Conservation (phyloP, 2,113 vertebrate genomes). For the Stigmatopora argus region DNA sequence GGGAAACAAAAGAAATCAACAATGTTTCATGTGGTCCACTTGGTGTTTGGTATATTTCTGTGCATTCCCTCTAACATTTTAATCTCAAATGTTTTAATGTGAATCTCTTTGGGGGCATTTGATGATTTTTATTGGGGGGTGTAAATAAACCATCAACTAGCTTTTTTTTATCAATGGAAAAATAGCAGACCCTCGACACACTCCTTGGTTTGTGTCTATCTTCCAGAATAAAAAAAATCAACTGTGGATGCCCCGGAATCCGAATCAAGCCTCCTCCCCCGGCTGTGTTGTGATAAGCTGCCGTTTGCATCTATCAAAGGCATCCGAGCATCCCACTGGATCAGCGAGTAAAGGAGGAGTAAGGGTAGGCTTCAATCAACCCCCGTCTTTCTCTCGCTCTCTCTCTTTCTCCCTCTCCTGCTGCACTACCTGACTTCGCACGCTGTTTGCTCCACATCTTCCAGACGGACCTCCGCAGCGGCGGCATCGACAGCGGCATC, state of each 20-base stretch:
- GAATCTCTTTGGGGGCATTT: no score
- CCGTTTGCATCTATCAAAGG: conserved; percentile 54
- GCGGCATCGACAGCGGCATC: background rate
- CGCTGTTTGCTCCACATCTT: background rate
- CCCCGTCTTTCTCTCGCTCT: background rate
- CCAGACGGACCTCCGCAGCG: conserved; percentile 8
- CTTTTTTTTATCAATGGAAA: no score
- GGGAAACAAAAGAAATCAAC: no score
- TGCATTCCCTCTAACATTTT: no score
- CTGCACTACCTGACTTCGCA: conserved; percentile 12
- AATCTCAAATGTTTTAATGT: no score
- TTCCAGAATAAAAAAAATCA: background rate
- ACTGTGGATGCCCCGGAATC: conserved; percentile 3
- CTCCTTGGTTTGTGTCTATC: background rate
- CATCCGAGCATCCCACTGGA: conserved; percentile 54
- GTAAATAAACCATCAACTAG: background rate
- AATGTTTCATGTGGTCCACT: no score
- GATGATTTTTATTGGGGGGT: background rate
- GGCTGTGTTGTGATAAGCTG: conserved; percentile 58
- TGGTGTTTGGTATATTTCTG: no score
- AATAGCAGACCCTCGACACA: background rate
- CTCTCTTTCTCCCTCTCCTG: background rate
- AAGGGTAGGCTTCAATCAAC: background rate
- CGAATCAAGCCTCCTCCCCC: conserved; percentile 20
- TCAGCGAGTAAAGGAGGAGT: conserved; percentile 39